phyloP scores from a whole-genome alignment of 1,140 invertebrate species.

The Macrobrachium rosenbergii region DNA sequence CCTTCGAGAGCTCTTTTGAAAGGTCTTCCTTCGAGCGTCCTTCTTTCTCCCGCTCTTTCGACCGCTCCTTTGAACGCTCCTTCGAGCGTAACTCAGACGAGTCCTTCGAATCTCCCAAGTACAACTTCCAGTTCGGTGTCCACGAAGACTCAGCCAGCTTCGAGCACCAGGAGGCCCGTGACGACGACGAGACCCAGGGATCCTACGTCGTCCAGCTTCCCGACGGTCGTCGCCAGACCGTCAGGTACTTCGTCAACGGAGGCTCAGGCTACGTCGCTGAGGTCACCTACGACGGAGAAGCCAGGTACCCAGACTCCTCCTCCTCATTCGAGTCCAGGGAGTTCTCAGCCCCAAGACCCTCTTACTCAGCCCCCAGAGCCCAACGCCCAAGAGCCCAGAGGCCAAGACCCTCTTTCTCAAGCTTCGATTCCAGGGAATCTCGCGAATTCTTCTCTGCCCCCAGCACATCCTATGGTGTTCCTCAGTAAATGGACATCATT shows the following conservation, averaged over 20 bases:
- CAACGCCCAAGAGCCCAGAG: not conserved
- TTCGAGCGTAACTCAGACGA: not conserved
- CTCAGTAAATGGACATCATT: no score
- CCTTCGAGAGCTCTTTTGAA: not conserved
- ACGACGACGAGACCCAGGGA: conserved; percentile 31
- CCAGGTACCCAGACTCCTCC: conserved; percentile 19
- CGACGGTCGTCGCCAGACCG: conserved; percentile 36
- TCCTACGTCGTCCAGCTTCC: conserved; percentile 41
- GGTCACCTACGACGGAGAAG: conserved; percentile 38
- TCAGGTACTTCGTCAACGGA: conserved; percentile 39
- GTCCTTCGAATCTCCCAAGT: not conserved
- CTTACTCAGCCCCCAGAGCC: not conserved
- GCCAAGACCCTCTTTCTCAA: not conserved
- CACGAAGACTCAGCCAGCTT: conserved; percentile 22
- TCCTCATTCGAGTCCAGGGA: conserved; percentile 27
- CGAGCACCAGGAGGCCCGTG: conserved; percentile 33
- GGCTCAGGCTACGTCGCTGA: conserved; percentile 45
- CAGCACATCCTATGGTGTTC: no score
- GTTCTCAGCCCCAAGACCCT: not conserved
- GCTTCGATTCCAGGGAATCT: not conserved
- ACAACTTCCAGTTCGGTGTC: conserved; percentile 8
- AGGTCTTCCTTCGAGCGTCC: no score
- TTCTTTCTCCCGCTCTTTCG: not conserved
- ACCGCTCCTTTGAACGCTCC: not conserved
- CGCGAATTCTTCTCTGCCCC: not conserved